Conservation (phyloP, 1,140 invertebrate genomes). For the Mactra quadrangularis region DNA sequence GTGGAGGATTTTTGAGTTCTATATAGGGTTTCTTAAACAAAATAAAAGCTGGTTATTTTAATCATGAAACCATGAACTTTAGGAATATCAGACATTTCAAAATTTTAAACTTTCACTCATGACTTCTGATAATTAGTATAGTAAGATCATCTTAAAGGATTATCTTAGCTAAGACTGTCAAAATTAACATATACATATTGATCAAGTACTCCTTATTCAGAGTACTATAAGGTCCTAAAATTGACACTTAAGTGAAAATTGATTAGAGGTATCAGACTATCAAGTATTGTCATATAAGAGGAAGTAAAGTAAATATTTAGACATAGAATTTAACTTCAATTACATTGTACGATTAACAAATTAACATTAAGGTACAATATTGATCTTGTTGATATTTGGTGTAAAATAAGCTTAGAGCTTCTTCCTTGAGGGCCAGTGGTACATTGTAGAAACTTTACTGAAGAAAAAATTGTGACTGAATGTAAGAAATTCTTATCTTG, state of each 20-base stretch:
- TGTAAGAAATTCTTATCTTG: constrained; percentile 19
- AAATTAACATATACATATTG: too few species aligned
- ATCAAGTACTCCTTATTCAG: too few species aligned
- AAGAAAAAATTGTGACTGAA: too few species aligned
- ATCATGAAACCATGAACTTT: too few species aligned
- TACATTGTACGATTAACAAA: constrained; percentile 48
- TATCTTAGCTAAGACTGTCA: too few species aligned
- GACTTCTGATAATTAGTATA: too few species aligned
- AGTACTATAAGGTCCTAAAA: not conserved
- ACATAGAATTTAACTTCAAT: constrained; percentile 44
- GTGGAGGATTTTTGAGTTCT: too few species aligned
- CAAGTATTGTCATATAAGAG: not conserved
- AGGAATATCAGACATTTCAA: too few species aligned
- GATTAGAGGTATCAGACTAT: not conserved
- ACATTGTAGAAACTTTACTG: constrained; percentile 7
- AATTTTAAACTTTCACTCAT: too few species aligned
- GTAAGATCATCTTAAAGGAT: too few species aligned
- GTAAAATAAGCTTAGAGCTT: constrained; percentile 7
- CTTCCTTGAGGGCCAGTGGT: constrained; percentile 25
- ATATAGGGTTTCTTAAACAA: too few species aligned
- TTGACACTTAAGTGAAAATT: constrained; percentile 38
- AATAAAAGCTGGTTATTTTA: too few species aligned
- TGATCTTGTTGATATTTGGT: constrained; percentile 19
- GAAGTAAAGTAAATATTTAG: constrained; percentile 36
- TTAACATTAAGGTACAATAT: constrained; percentile 53